Evolutionary conservation across 2,888 invertebrate genomes (phyloP).

Genomic region (Cheilosia vernalis): DNA sequence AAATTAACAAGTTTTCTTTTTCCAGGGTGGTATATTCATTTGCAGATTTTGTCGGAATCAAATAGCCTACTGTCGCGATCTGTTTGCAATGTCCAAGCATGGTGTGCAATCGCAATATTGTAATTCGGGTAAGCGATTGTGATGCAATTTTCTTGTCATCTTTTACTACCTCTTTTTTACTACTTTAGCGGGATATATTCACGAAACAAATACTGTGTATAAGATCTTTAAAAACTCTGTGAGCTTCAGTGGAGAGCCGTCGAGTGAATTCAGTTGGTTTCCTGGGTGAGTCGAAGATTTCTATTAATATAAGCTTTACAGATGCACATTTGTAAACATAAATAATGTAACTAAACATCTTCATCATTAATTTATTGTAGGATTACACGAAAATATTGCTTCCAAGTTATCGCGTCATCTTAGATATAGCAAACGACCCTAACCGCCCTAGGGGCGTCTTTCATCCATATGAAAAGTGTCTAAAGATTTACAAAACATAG

Average conservation of each 20-base stretch:
- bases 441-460: too few relatives aligned
- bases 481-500: too few relatives aligned
- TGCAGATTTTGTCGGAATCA: slow-evolving; percentile 86
- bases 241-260: slow-evolving; percentile 85
- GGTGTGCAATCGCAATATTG: slow-evolving; percentile 92
- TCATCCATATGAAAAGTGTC: too few relatives aligned
- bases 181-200: slow-evolving; percentile 87
- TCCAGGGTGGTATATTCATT: slow-evolving; percentile 84
- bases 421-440: too few relatives aligned
- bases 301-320: not conserved
- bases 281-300: slow-evolving; percentile 85
- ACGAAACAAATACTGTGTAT: slow-evolving; percentile 90
- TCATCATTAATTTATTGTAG: too few relatives aligned
- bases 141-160: not conserved
- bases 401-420: too few relatives aligned
- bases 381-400: too few relatives aligned
- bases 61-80: slow-evolving; percentile 87
- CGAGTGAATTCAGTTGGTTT: slow-evolving; percentile 92
- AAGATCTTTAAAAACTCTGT: slow-evolving; percentile 84
- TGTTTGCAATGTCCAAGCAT: slow-evolving; percentile 92
- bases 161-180: slow-evolving; percentile 26
- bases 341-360: too few relatives aligned
- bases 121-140: slow-evolving; percentile 85
- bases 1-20: slow-evolving; percentile 32
- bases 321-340: not conserved